Evolutionary conservation across 2,797 vertebrate species (phyloP), one percentile per base, ranked within the genome.

Genomic region (Chelidonichthys spinosus): DNA sequence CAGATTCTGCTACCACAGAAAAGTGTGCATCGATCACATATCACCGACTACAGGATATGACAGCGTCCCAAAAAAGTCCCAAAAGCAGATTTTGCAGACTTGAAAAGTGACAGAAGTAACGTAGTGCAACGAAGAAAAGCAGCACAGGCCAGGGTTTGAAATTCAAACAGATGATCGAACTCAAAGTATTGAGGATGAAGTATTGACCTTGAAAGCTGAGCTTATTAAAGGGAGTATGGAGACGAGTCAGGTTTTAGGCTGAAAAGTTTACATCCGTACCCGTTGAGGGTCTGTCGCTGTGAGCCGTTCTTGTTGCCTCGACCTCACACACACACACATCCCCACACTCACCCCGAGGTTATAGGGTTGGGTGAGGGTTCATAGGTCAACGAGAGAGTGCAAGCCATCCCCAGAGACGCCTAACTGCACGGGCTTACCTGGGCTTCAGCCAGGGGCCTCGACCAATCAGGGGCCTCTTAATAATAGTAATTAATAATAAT

Each of bases 331-430:
- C 55, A 25, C 25, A 25, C 25, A 25, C 25, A 25, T 25, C 25
- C 25, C 25, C 25, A 25, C 25, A 25, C 25, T 25, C 63, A 59
- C 49, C 63, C 58, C 70, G 86, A 85, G 79, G 91, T 90, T 82
- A 83, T 59, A 55, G 85, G 84, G 87, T 85, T 83, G 87, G 92
- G 53, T 13, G 2, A 74, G 83, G 88, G 90, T 89, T 92, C 90
- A 92, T 62, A 88, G 91, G 86, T 76, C 87, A 83, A 78, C 63
- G 58, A 63, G 64, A 77, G 80, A 89, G 92, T 74, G 71, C 77
- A 69, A 77, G 74, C 75, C 64, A 82, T 66, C 83, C 25, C 25
- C 25, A 25, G 25, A 25, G 25, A 25, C 25, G 25, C 25, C 25
- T 25, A 1, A 25, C 25, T 25, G 25, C 25, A 25, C 25, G 2